Base-by-base conservation (phyloP, 92 coral and sea anemone genomes). In the Muricea muricata region DNA sequence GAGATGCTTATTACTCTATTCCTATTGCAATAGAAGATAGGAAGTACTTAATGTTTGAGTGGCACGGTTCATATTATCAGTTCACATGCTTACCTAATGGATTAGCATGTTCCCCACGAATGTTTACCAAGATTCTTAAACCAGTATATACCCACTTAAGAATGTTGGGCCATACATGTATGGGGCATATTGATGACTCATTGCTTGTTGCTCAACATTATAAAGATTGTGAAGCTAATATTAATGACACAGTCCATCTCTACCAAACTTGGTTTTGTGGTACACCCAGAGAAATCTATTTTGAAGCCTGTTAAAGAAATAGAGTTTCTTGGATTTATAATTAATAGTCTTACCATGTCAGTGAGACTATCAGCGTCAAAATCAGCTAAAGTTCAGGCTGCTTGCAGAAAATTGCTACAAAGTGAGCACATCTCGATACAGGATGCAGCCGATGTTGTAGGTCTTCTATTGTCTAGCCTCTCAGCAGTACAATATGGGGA, bases 141-240 rank as follows among this genome's bases (percentile, higher is more conserved):
- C 89, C 89, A 65, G 84, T 67, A 2, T 70, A 74, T 47, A 41
- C 89, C 41, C 78, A 48, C 30, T 54, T 77, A 0, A 32, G 79
- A 31, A 48, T 35, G 39, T 45, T 46, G 18, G 84, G 89, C 13
- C 72, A 77, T 46, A 52, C 31, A 32, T 65, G 71, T 65, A 75
- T 78, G 24, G 89, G 89, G 32, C 54, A 85, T 67, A 85, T 85
- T 85, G 78, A 78, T 65, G 85, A 78, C 46, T 57, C 46, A 14
- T 48, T 47, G 31, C 23, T 18, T 39, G 79, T 21, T 34, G 40
- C 42, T 20, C 78, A 60, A 34, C 46, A 75, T 35, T 69, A 7
- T 69, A 29, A 69, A 3, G 42, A 30, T 7, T 69, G 75, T 37
- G 40, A 1, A 29, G 23, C 1, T 6, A 69, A 69, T 69, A 69